Evolutionary conservation across 2,113 vertebrate species (phyloP), one percentile per base, ranked within the genome.

Genomic region (Onychostruthus taczanowskii): DNA sequence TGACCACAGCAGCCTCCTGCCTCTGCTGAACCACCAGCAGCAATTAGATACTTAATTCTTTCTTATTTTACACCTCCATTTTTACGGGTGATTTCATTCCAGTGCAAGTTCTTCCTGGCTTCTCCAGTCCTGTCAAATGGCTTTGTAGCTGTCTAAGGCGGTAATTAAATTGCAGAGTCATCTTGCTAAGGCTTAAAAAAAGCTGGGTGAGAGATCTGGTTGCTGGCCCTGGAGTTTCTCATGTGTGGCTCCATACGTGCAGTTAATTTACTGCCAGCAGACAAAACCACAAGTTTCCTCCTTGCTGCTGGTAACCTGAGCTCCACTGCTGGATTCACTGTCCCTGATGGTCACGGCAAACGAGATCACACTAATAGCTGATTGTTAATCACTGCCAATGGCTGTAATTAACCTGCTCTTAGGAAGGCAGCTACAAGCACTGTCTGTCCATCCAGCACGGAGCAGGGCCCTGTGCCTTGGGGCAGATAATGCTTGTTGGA

Each of bases 151-250:
- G 35, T 64, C 58, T 43, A 13, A 83, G 67, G 53, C 67, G 47
- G 56, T 70, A 91, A 76, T 84, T 68, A 87, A 94, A 91, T 37
- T 94, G 93, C 91, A 68, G 15, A 67, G 94, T 90, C 86, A 85
- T 96, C 85, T 75, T 69, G 70, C 74, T 73, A 12, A 66, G 75
- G 81, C 72, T 96, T 81, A 69, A 84, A 85, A 77, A 82, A 82
- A 61, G 31, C 80, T 62, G 52, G 49, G 13, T 53, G 77, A 66
- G 84, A 62, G 87, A 88, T 95, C 72, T 94, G 78, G 63, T 94
- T 93, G 62, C 94, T 33, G 46, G 64, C 64, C 9, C 10, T 55
- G 64, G 64, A 77, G 59, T 73, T 80, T 35, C 90, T 87, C 75
- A 22, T 27, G n/a, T 4, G 5, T 56, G 47, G 50, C 23, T 86